Evolutionary conservation across 2,888 invertebrate species (phyloP).

Genomic region (Dioctria rufipes): DNA sequence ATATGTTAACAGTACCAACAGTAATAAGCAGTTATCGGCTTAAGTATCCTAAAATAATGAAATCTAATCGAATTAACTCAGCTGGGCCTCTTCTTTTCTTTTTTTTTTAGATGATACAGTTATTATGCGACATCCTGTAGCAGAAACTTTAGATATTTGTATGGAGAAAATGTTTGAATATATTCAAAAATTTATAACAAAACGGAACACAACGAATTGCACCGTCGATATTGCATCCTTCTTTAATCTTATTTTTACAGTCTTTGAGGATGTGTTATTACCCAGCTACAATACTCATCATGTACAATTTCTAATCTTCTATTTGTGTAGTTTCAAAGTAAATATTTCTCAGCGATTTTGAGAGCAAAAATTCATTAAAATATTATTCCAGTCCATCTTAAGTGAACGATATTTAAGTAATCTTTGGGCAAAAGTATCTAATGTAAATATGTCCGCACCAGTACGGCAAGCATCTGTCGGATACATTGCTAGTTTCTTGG

Average conservation of each 20-base stretch:
- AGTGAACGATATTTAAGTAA: slow-evolving; percentile 79
- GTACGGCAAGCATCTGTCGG: slow-evolving; percentile 80
- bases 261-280: slow-evolving; percentile 86
- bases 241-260: slow-evolving; percentile 75
- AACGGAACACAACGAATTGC: not conserved
- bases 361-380: not conserved
- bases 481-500: slow-evolving; percentile 83
- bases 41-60: too few species aligned
- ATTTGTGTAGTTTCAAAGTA: slow-evolving; percentile 79
- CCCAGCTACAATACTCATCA: slow-evolving; percentile 88
- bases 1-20: too few species aligned
- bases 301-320: slow-evolving; percentile 84
- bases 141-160: slow-evolving; percentile 82
- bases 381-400: slow-evolving; percentile 66
- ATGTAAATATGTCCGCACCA: slow-evolving; percentile 77
- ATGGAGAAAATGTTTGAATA: slow-evolving; percentile 82
- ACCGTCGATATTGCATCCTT: slow-evolving; percentile 55
- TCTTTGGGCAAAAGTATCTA: slow-evolving; percentile 82
- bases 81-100: not conserved
- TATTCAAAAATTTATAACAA: slow-evolving; percentile 60
- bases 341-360: slow-evolving; percentile 1
- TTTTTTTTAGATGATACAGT: slow-evolving; percentile 40
- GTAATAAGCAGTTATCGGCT: too few species aligned
- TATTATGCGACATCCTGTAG: slow-evolving; percentile 74
- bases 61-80: not conserved